Percentiles rank a stretch among this genome's conserved stretches.
phyloP scores from a whole-genome alignment of 2,888 invertebrate genomes.

The Thymelicus acteon region DNA sequence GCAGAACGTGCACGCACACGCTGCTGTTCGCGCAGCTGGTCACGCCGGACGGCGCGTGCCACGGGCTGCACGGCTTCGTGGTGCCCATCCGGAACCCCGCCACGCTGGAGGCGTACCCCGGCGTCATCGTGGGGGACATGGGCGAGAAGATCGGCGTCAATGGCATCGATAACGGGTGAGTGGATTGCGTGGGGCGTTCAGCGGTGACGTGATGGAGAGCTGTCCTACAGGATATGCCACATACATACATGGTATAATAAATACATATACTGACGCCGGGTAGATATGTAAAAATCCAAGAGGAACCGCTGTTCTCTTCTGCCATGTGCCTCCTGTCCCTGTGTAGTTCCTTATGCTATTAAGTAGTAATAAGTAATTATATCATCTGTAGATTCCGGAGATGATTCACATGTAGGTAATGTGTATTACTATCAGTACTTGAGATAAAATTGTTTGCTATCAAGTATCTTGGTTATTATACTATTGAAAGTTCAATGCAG shows the following conservation, averaged over 20 bases:
- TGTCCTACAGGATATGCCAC: too few species aligned
- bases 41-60: constrained; percentile 90
- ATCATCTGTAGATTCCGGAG: neutral
- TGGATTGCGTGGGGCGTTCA: neutral
- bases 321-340: too few species aligned
- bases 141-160: constrained; percentile 96
- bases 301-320: too few species aligned
- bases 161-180: constrained; percentile 95
- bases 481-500: neutral
- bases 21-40: constrained; percentile 95
- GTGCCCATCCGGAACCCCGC: constrained; percentile 93
- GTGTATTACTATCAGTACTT: constrained; percentile 5
- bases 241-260: too few species aligned
- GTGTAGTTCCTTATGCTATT: neutral
- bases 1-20: constrained; percentile 93
- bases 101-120: constrained; percentile 91
- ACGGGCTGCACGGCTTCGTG: constrained; percentile 95
- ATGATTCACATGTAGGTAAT: neutral
- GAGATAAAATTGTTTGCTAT: constrained; percentile 8
- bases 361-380: too few species aligned
- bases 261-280: too few species aligned
- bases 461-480: neutral
- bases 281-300: too few species aligned
- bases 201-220: too few species aligned
- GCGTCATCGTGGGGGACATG: constrained; percentile 95